These are phyloP conservation scores for Rhaphigaster nebulosa DNA, from an alignment of 2,888 invertebrate species.

Conservation along the genomic window DNA sequence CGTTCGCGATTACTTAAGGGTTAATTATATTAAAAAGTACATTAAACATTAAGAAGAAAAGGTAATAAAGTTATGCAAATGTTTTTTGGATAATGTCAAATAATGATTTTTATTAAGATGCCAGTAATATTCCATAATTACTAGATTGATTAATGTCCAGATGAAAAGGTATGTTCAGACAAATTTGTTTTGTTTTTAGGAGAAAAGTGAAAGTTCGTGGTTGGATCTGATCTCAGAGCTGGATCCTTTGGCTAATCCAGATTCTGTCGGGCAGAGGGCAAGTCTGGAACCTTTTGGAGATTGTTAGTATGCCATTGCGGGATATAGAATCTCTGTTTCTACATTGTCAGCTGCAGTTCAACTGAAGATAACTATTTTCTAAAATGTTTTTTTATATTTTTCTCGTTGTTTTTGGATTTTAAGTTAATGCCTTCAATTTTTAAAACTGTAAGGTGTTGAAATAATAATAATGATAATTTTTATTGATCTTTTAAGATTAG, in stretches of 20 bases:
- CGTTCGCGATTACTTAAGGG: too few species aligned
- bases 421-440: not conserved
- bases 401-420: slow-evolving; percentile 1
- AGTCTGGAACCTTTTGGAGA: slow-evolving; percentile 63
- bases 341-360: not conserved
- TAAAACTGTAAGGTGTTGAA: not conserved
- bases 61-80: too few species aligned
- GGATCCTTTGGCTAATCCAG: slow-evolving; percentile 91
- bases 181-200: slow-evolving; percentile 46
- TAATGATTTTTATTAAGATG: too few species aligned
- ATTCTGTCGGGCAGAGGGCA: slow-evolving; percentile 70
- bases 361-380: slow-evolving; percentile 29
- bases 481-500: slow-evolving; percentile 17
- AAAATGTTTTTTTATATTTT: slow-evolving; percentile 25
- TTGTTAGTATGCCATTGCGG: slow-evolving; percentile 62
- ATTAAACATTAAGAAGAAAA: too few species aligned
- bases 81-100: too few species aligned
- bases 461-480: not conserved
- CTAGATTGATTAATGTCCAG: not conserved
- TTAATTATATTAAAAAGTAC: too few species aligned
- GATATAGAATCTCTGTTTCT: not conserved
- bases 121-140: not conserved
- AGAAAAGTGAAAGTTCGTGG: slow-evolving; percentile 73
- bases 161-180: not conserved
- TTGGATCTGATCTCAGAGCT: slow-evolving; percentile 93